These are phyloP conservation scores for Halocynthia roretzi DNA, from an alignment of 23 tunicate species.

Conservation along the genomic window DNA sequence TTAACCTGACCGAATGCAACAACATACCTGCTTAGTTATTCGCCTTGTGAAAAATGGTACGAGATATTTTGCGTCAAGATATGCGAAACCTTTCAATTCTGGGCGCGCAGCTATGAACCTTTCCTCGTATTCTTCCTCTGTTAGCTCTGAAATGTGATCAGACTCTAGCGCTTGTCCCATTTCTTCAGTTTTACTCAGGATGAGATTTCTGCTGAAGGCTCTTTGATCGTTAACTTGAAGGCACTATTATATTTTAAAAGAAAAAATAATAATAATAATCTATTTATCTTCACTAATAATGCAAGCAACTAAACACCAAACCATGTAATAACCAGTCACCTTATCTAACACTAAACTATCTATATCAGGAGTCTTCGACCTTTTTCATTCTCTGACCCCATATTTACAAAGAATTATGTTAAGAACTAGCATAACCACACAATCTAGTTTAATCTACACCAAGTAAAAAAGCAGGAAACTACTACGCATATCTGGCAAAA, in stretches of 20 bases:
- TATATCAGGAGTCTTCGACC: too few species aligned
- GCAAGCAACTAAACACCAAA: too few species aligned
- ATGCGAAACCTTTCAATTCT: conserved; percentile 69
- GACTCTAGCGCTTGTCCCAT: conserved; percentile 90
- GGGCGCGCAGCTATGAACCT: conserved; percentile 17
- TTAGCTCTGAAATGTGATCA: conserved; percentile 82
- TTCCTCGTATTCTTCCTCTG: conserved; percentile 98
- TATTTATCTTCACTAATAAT: not conserved
- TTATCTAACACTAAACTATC: too few species aligned
- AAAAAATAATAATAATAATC: not conserved
- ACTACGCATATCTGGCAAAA: too few species aligned
- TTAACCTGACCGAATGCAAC: not conserved
- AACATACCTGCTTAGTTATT: conserved; percentile 76
- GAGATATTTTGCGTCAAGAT: conserved; percentile 91
- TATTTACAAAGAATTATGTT: too few species aligned
- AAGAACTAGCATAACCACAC: too few species aligned
- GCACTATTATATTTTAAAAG: conserved; percentile 22
- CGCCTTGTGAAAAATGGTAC: conserved; percentile 98
- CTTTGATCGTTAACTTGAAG: conserved; percentile 75
- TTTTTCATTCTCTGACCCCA: too few species aligned
- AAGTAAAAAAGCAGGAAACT: too few species aligned
- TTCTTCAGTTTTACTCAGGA: conserved; percentile 95
- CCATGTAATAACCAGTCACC: too few species aligned
- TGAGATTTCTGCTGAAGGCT: conserved; percentile 46
- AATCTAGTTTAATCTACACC: too few species aligned